These are phyloP conservation scores for Flexamia atlantica DNA, from an alignment of 2,888 invertebrate genomes.

Conservation along the genomic window DNA sequence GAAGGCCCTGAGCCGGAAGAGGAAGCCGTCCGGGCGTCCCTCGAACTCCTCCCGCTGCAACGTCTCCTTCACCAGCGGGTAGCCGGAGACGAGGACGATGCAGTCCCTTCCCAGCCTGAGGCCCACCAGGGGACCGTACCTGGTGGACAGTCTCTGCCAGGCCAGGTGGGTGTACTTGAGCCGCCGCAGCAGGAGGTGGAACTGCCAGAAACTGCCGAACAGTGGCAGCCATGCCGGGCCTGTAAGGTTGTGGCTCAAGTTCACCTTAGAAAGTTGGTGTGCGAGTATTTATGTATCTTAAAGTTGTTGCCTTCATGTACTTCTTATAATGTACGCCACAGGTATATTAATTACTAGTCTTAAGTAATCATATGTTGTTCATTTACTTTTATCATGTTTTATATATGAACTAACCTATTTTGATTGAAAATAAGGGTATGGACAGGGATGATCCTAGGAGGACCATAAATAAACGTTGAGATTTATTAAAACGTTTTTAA, in stretches of 20 bases:
- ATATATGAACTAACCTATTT: too few relatives aligned
- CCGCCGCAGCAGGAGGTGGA: slow-evolving; percentile 73
- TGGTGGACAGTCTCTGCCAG: slow-evolving; percentile 78
- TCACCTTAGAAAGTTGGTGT: too few relatives aligned
- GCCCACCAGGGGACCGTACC: slow-evolving; percentile 82
- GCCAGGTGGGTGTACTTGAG: slow-evolving; percentile 80
- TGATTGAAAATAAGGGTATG: too few relatives aligned
- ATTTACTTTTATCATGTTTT: too few relatives aligned
- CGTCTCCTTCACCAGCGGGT: slow-evolving; percentile 80
- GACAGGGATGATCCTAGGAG: too few relatives aligned
- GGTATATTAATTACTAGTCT: too few relatives aligned
- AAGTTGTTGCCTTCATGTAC: too few relatives aligned
- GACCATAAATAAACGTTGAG: too few relatives aligned
- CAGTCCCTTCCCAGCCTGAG: slow-evolving; percentile 81
- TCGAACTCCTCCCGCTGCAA: slow-evolving; percentile 82
- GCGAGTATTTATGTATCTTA: too few relatives aligned
- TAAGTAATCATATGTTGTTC: too few relatives aligned
- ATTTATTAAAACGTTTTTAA: too few relatives aligned
- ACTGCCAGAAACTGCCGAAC: slow-evolving; percentile 76
- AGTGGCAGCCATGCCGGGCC: slow-evolving; percentile 80
- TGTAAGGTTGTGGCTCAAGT: slow-evolving; percentile 70
- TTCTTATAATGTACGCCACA: too few relatives aligned
- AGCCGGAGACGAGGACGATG: slow-evolving; percentile 80
- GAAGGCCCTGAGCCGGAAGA: slow-evolving; percentile 82
- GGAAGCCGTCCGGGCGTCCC: slow-evolving; percentile 85